phyloP scores from a whole-genome alignment of 2,888 invertebrate species.

The Fabriciana adippe region DNA sequence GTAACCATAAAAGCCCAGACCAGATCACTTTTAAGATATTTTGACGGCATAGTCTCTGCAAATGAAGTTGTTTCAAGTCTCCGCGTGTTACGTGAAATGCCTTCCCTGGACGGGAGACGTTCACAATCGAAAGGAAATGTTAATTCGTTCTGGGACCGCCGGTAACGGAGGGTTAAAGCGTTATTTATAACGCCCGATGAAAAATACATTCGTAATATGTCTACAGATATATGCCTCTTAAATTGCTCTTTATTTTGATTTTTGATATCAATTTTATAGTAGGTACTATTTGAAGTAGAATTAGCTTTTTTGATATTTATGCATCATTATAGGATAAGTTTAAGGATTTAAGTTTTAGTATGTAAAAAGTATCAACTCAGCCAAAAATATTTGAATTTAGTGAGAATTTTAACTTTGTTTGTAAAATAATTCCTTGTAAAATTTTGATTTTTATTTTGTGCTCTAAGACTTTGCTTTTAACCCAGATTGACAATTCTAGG shows the following conservation, averaged over 20 bases:
- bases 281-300: too few species aligned
- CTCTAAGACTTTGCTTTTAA: too few species aligned
- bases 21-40: constrained; percentile 5
- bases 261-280: background rate
- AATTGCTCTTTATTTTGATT: background rate
- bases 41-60: constrained; percentile 14
- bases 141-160: constrained; percentile 32
- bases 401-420: too few species aligned
- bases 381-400: too few species aligned
- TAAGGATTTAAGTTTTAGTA: too few species aligned
- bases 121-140: constrained; percentile 33
- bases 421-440: too few species aligned
- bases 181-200: constrained; percentile 41
- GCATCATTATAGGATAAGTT: too few species aligned
- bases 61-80: constrained; percentile 26
- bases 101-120: constrained; percentile 18
- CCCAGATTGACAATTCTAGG: too few species aligned
- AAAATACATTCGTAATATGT: constrained; percentile 37
- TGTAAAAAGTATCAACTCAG: too few species aligned
- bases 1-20: too few species aligned
- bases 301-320: too few species aligned
- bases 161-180: constrained; percentile 36
- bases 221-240: constrained; percentile 6
- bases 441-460: too few species aligned
- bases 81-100: constrained; percentile 18